phyloP scores from a whole-genome alignment of 2,113 vertebrate species.

The Austrofundulus limnaeus region DNA sequence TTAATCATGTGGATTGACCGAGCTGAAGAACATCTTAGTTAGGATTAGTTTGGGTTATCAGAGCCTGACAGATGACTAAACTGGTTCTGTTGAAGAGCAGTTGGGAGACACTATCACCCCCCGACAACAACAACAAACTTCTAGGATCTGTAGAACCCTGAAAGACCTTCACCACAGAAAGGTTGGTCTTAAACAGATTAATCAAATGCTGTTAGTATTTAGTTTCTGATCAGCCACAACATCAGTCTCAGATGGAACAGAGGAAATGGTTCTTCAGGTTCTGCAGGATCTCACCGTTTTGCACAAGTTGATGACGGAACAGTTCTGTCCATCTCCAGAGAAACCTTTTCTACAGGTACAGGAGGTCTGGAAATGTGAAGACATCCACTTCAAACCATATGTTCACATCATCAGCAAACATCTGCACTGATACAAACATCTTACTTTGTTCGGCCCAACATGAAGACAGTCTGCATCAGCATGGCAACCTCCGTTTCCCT shows the following conservation, averaged over 20 bases:
- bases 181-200: too few relatives aligned
- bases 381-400: neutral
- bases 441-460: conserved; percentile 90
- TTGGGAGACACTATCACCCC: too few relatives aligned
- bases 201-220: too few relatives aligned
- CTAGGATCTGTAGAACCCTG: too few relatives aligned
- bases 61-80: neutral
- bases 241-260: neutral
- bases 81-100: neutral
- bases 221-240: too few relatives aligned
- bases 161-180: too few relatives aligned
- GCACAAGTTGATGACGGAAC: conserved; percentile 82
- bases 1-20: neutral
- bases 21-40: too few relatives aligned
- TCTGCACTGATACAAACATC: neutral
- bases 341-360: conserved; percentile 84
- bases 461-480: conserved; percentile 87
- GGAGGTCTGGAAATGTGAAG: conserved; percentile 74
- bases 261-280: neutral
- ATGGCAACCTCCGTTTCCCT: conserved; percentile 84
- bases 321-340: conserved; percentile 83
- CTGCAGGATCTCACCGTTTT: conserved; percentile 67
- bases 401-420: neutral
- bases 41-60: too few relatives aligned
- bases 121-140: too few relatives aligned